A percentile compares a stretch with the other conserved stretches of the same genome.
phyloP scores from a whole-genome alignment of 2,113 vertebrate genomes.

The Uria lomvia region DNA sequence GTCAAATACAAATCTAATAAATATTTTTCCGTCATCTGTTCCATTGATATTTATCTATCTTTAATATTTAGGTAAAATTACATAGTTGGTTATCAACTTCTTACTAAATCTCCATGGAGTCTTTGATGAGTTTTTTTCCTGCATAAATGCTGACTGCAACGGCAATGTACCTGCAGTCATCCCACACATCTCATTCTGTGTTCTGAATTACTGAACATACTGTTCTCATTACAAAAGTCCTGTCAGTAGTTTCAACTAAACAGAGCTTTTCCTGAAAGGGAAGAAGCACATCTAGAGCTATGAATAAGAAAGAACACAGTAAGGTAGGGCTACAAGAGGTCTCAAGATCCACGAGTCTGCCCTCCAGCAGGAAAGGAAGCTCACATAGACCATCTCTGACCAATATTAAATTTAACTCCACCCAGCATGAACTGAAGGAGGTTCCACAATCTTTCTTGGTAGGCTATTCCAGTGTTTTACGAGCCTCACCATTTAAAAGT shows the following conservation, averaged over 20 bases:
- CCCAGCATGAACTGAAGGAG: background rate
- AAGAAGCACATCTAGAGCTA: background rate
- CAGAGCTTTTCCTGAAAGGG: background rate
- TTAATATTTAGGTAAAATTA: background rate
- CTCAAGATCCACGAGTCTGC: background rate
- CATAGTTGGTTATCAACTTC: background rate
- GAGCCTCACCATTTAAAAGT: background rate
- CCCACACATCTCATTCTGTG: conserved; percentile 13
- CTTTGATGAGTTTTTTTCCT: background rate
- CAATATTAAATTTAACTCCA: background rate
- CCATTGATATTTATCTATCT: background rate
- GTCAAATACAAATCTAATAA: background rate
- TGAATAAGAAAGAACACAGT: background rate
- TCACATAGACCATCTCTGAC: background rate
- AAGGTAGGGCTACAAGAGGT: background rate
- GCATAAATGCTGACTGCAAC: background rate
- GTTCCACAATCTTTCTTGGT: background rate
- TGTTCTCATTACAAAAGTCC: background rate
- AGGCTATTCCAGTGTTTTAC: background rate
- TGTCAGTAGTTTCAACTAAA: background rate
- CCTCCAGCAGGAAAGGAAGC: background rate
- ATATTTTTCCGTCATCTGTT: background rate
- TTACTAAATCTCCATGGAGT: background rate
- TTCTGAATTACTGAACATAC: background rate
- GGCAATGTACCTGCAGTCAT: background rate